Evolutionary conservation across 2,113 vertebrate genomes (phyloP), one percentile per base, ranked within the genome.

Genomic region (Xerus inauris): DNA sequence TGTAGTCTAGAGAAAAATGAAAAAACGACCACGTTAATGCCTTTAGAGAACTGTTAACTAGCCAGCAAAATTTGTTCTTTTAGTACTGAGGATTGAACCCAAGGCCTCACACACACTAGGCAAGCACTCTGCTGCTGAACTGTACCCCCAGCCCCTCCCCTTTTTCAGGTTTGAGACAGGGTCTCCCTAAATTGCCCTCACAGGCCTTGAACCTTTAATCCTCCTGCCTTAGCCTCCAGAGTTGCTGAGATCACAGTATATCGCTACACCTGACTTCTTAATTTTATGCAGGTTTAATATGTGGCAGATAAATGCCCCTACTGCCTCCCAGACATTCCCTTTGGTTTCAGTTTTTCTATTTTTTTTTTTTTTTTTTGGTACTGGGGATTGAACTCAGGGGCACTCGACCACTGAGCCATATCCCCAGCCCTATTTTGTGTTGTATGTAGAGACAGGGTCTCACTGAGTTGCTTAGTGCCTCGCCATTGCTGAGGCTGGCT

Each of bases 1-100:
- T 99, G 97, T 99, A 99, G 98, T 99, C 99, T 99, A 96, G 76
- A 93, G 28, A 96, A 94, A 97, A 95, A 16, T 8, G 42, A 47
- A 38, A 89, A 26, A 76, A 67, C 5, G 4, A 51, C 16, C 24
- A 89, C 26, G 40, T 85, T 51, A 86, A 89, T 28, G 35, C 12
- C 45, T 69, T 82, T 67, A 72, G 71, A 86, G 28, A 94, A 85
- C n/a, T 85, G n/a, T 26, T 40, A n/a, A n/a, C 42, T 76, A 85
- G 12, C 17, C 6, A 57, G 28, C 67, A 89, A 91, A 89, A 30
- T 12, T 26, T 71, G 28, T 45, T 40, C 16, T n/a, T 80, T 85
- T 65, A 5, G 64, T 32, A 65, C 30, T 24, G 9, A 24, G 64
- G 32, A 67, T 69, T 7, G 14, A n/a, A 69, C 35, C 35, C 32